Conservation (phyloP, 2,888 invertebrate species). For the Anthoptus insignis region DNA sequence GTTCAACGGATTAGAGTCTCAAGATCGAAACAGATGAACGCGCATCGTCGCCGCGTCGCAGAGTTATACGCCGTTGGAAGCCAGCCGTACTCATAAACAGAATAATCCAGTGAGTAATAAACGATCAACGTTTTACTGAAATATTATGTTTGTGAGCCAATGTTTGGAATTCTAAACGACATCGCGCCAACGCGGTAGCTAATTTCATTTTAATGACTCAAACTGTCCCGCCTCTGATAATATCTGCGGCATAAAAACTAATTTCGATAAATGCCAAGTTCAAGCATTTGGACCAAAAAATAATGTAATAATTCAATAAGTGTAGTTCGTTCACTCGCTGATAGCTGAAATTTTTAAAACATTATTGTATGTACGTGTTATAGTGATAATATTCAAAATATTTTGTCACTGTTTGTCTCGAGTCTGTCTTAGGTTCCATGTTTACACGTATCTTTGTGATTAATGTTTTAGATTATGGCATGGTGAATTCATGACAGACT, state of each 20-base stretch:
- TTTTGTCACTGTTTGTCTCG: conserved; percentile 73
- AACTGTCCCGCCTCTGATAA: conserved; percentile 61
- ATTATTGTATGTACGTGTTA: conserved; percentile 45
- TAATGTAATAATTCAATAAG: conserved; percentile 69
- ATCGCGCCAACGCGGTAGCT: conserved; percentile 65
- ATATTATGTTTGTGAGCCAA: neutral
- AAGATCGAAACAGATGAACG: too few species aligned
- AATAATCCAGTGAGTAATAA: too few species aligned
- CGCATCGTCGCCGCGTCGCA: too few species aligned
- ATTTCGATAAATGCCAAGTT: conserved; percentile 82
- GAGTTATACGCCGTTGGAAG: too few species aligned
- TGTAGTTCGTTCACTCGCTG: conserved; percentile 81
- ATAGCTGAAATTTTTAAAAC: conserved; percentile 71
- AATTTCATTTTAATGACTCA: conserved; percentile 83
- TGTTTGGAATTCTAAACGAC: neutral
- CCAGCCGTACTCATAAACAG: too few species aligned
- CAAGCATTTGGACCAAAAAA: conserved; percentile 83
- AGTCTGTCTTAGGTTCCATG: conserved; percentile 75
- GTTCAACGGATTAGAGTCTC: too few species aligned
- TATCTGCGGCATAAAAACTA: conserved; percentile 60
- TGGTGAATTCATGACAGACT: conserved; percentile 72
- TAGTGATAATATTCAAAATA: conserved; percentile 54
- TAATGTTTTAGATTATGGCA: conserved; percentile 73
- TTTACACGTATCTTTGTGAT: conserved; percentile 81
- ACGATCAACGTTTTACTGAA: neutral